These are phyloP conservation scores for Nemotelus pantherinus DNA, from an alignment of 2,888 invertebrate species.

Conservation along the genomic window DNA sequence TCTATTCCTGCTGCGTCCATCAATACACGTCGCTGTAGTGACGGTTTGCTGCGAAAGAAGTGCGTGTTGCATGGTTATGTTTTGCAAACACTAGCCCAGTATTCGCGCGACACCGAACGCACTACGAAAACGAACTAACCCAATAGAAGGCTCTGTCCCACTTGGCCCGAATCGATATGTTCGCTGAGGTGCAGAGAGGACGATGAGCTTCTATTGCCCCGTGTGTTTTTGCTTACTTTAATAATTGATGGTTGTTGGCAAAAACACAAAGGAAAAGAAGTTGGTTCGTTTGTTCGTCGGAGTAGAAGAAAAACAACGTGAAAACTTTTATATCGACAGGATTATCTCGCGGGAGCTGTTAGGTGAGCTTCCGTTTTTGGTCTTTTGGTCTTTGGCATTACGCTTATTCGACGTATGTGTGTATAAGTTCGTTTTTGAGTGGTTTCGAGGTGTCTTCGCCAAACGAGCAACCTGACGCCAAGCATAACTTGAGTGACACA, in stretches of 20 bases:
- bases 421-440: background rate
- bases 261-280: slow-evolving; percentile 13
- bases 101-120: background rate
- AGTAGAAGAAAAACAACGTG: background rate
- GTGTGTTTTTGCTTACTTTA: slow-evolving; percentile 35
- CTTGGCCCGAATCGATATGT: slow-evolving; percentile 1
- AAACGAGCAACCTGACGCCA: background rate
- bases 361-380: background rate
- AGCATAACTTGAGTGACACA: background rate
- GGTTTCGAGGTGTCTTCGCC: background rate
- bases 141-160: background rate
- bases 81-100: background rate
- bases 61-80: no score
- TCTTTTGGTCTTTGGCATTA: background rate
- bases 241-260: slow-evolving; percentile 38
- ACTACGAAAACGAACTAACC: slow-evolving; percentile 1
- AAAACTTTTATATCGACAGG: slow-evolving; percentile 32
- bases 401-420: background rate
- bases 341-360: slow-evolving; percentile 33
- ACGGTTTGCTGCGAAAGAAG: no score
- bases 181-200: slow-evolving; percentile 16
- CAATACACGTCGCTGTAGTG: no score
- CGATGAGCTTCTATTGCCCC: slow-evolving; percentile 17
- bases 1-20: no score
- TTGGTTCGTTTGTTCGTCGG: no score